Conservation (phyloP, 2,888 invertebrate species). For the Epiperipatus broadwayi region DNA sequence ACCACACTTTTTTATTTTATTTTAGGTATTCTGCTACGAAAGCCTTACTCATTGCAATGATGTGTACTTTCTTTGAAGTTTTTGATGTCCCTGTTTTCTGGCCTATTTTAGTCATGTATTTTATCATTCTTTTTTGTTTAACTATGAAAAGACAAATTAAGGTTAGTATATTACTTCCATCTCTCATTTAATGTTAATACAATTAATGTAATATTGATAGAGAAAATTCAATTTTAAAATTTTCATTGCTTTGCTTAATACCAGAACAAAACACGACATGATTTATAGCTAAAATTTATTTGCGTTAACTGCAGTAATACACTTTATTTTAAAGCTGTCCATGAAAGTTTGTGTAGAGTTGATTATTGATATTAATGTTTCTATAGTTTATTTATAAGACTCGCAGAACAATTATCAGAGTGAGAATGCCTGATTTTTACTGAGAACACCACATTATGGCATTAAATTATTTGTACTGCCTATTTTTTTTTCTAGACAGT, state of each 20-base stretch:
- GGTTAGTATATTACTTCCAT: constrained; percentile 48
- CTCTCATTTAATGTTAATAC: constrained; percentile 4
- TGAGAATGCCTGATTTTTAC: no score
- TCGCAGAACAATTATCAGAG: no score
- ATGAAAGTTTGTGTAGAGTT: no score
- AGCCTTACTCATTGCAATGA: constrained; percentile 68
- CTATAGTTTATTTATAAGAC: no score
- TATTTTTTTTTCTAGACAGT: no score
- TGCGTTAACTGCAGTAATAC: no score
- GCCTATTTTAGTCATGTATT: constrained; percentile 99
- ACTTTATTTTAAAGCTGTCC: no score
- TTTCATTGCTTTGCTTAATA: neutral
- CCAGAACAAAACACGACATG: no score
- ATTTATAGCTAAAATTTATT: no score
- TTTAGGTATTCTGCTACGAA: constrained; percentile 68
- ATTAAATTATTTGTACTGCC: no score
- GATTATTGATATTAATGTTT: no score
- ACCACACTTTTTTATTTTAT: neutral
- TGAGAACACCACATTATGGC: no score
- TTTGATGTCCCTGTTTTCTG: constrained; percentile 99
- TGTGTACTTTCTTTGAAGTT: constrained; percentile 88
- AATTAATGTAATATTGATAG: constrained; percentile 8
- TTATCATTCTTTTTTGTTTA: constrained; percentile 89
- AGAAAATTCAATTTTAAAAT: neutral
- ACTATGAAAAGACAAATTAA: constrained; percentile 99